Conservation (phyloP, 2,797 vertebrate species). For the Euphonia xanthogaster region DNA sequence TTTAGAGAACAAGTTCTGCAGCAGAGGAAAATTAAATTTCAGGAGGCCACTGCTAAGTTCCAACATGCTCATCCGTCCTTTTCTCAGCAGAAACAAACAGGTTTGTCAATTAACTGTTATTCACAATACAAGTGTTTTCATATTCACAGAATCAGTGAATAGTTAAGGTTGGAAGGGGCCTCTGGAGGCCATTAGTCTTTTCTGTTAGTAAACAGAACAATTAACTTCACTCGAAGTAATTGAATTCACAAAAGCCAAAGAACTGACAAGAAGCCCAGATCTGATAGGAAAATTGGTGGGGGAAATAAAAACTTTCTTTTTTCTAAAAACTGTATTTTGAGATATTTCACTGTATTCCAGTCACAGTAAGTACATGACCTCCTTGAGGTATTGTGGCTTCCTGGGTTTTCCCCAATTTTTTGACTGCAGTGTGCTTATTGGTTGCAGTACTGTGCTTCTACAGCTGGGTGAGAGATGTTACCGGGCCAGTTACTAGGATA, state of each 20-base stretch:
- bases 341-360: background rate
- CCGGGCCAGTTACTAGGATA: background rate
- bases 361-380: background rate
- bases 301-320: background rate
- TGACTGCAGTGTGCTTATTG: background rate
- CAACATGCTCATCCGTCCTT: slow-evolving; percentile 82
- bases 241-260: background rate
- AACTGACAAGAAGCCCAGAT: background rate
- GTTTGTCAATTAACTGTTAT: slow-evolving; percentile 66
- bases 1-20: slow-evolving; percentile 84
- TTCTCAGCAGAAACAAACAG: slow-evolving; percentile 77
- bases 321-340: background rate
- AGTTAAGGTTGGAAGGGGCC: background rate
- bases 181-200: background rate
- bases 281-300: background rate
- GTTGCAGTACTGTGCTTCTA: background rate
- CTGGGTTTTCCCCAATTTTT: background rate
- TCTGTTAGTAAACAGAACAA: background rate
- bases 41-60: slow-evolving; percentile 89
- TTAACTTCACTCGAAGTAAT: background rate
- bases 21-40: slow-evolving; percentile 83
- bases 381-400: background rate
- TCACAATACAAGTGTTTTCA: background rate
- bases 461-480: background rate
- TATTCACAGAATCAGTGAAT: background rate